phyloP scores from a whole-genome alignment of 2,888 invertebrate species.

The Saturnia japonica region DNA sequence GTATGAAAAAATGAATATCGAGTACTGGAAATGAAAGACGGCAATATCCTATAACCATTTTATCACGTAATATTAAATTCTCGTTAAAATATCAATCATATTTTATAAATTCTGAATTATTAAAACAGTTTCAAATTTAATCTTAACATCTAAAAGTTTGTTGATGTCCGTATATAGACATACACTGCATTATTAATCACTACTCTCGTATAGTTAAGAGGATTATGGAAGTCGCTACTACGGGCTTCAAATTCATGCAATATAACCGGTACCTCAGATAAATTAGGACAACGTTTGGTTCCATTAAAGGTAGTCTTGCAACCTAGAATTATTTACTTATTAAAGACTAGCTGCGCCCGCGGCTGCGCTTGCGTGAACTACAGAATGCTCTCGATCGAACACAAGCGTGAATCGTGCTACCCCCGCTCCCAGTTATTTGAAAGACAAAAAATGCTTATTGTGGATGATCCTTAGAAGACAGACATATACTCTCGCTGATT shows the following conservation, averaged over 20 bases:
- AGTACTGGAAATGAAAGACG: no score
- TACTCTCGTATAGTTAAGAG: conserved; percentile 22
- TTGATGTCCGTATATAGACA: conserved; percentile 8
- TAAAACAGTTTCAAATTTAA: not conserved
- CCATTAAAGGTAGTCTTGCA: not conserved
- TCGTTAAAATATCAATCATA: not conserved
- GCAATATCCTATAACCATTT: not conserved
- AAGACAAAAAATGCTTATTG: no score
- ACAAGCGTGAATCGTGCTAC: no score
- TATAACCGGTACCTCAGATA: conserved; percentile 22
- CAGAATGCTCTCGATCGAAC: no score
- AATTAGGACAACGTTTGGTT: not conserved
- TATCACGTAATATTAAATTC: not conserved
- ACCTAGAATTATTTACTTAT: not conserved
- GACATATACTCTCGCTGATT: no score
- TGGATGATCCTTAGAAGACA: no score
- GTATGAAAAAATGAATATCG: no score
- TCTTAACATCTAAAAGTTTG: conserved; percentile 16
- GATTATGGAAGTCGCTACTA: conserved; percentile 20
- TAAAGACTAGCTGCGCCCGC: no score
- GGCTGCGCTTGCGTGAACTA: no score
- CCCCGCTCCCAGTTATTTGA: no score
- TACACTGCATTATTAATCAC: conserved; percentile 19
- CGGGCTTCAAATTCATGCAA: conserved; percentile 13
- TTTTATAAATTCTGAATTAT: not conserved